A percentile compares a stretch with the other conserved stretches of the same genome.
phyloP scores from a whole-genome alignment of 2,888 invertebrate genomes.

The Drosophila birchii region DNA sequence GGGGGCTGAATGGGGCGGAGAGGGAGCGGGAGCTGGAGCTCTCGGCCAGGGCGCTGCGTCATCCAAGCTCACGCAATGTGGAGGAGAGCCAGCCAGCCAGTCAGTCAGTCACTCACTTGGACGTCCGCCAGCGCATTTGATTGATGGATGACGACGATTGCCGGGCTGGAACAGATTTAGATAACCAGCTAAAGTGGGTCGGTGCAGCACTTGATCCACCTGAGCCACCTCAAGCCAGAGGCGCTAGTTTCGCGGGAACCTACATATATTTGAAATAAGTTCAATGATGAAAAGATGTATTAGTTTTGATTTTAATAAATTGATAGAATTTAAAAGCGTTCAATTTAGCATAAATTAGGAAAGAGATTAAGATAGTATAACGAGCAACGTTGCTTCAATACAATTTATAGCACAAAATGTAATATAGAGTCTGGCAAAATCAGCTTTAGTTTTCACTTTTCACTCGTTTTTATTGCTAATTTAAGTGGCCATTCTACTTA shows the following conservation, averaged over 20 bases:
- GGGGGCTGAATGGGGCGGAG: slow-evolving; percentile 9
- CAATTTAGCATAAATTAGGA: no score
- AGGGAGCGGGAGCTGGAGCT: background rate
- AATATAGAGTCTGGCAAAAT: background rate
- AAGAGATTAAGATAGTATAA: no score
- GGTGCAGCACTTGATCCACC: slow-evolving; percentile 31
- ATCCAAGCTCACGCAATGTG: slow-evolving; percentile 59
- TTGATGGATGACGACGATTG: slow-evolving; percentile 69
- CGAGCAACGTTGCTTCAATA: no score
- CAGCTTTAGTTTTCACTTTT: no score
- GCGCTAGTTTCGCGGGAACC: background rate
- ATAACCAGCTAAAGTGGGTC: slow-evolving; percentile 71
- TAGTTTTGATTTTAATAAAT: background rate
- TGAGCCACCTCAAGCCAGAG: slow-evolving; percentile 1
- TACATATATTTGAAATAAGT: background rate
- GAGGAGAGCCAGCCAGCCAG: slow-evolving; percentile 42
- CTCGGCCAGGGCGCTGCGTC: slow-evolving; percentile 69
- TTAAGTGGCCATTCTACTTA: background rate
- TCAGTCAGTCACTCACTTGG: slow-evolving; percentile 62
- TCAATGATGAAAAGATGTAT: background rate
- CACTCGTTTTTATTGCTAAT: background rate
- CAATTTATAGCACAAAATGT: background rate
- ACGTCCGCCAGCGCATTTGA: slow-evolving; percentile 69
- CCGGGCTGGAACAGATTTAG: slow-evolving; percentile 55
- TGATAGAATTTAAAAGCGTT: background rate